Evolutionary conservation across 1,140 invertebrate genomes (phyloP), one percentile per base, ranked within the genome.

Genomic region (Hylyphantes graminicola): DNA sequence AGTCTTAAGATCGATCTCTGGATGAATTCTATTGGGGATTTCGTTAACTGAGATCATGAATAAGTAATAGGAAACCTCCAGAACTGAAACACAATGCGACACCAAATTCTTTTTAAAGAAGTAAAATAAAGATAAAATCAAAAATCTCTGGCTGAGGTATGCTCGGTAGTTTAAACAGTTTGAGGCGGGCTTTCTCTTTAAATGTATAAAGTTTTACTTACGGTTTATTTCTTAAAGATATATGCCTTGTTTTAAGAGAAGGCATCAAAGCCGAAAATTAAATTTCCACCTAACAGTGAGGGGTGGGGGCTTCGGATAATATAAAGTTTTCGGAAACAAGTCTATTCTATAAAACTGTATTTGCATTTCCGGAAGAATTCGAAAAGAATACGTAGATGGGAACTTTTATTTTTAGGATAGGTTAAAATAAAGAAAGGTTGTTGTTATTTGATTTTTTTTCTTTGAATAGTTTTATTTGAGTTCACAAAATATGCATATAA

Each of bases 1-100:
- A 48, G 6, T 51, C n/a, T 70, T 51, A 70, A 70, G n/a, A 15
- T 7, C 6, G 48, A 51, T n/a, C 48, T 21, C 53, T 73, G 19
- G n/a, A n/a, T n/a, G n/a, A 55, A 73, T 57, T 57, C 70, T 35
- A 9, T n/a, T 10, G 0, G 72, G 12, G 72, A 57, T n/a, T 35
- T 12, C 13, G 10, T 59, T 76, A 76, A 63, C 57, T 76, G 57
- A 35, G 21, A 63, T 63, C 74, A 76, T 76, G 74, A 76, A 76
- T 76, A 76, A 76, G 35, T 50, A 76, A 76, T 76, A 50, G 63
- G 13, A 13, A 48, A 76, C 59, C 74, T 59, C 15, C 74, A 59
- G 51, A 53, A 61, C 15, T 50, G 55, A 50, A 76, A 76, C 50
- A 76, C 74, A 76, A 76, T 63, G 35, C 57, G 74, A 57, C 70